Evolutionary conservation across 2,113 vertebrate species (phyloP), one percentile per base, ranked within the genome.

Genomic region (Cyrtonyx montezumae): DNA sequence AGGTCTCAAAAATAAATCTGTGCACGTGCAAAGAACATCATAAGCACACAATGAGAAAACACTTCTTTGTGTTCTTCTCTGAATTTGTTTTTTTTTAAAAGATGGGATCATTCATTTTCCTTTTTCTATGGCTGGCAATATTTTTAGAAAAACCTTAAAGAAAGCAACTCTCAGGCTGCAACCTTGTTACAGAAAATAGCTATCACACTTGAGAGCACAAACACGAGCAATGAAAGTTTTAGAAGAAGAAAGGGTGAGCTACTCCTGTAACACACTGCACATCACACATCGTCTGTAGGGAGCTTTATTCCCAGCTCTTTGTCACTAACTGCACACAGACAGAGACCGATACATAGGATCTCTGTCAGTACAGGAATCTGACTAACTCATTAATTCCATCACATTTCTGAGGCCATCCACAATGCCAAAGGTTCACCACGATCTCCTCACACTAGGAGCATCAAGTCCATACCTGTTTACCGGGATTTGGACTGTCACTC

Each of bases 141-240:
- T 25, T 78, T 79, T 85, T n/a, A 62, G 15, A 65, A 91, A 85
- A 87, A 78, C 21, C 23, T 70, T 45, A 48, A 78, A 56, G 45
- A 90, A 78, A 88, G 86, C 30, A 79, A 74, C 40, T 46, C 81
- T 79, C 18, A 56, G 40, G 62, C 20, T 13, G 8, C 53, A 90
- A 34, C 43, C 45, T 73, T 6, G 2, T 67, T 87, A 82, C 59
- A 40, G 75, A 87, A 88, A 87, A 82, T 9, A 59, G 67, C 49
- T 68, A 51, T 9, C 34, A 7, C 45, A 53, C 40, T 68, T 92
- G n/a, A 51, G 40, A 82, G 87, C 45, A 83, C 45, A 88, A 93
- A 77, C 74, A 34, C 26, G 55, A 67, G 73, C 79, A 75, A 74
- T 4, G 34, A 6, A 94, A 93, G 84, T 89, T 96, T 93, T 74